Percentiles rank a stretch among this genome's conserved stretches.
phyloP scores from a whole-genome alignment of 1,140 invertebrate species.

The Drosophila melanica region DNA sequence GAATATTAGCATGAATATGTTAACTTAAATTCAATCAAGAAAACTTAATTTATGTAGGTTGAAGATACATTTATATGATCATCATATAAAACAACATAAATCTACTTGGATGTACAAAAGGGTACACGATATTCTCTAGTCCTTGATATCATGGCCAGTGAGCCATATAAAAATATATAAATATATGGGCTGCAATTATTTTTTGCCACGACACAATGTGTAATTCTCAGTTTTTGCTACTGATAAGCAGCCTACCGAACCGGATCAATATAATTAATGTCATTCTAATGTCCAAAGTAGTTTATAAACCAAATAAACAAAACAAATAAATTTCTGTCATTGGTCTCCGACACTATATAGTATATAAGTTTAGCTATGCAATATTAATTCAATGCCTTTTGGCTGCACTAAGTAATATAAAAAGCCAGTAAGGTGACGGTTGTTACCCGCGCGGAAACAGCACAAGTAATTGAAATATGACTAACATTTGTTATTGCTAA shows the following conservation, averaged over 20 bases:
- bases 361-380: no score
- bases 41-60: no score
- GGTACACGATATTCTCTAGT: background rate
- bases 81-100: no score
- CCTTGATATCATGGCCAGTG: background rate
- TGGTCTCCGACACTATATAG: no score
- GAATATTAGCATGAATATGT: slow-evolving; percentile 30
- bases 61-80: no score
- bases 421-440: no score
- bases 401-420: background rate
- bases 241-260: slow-evolving; percentile 20
- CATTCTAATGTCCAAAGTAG: background rate
- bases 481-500: slow-evolving; percentile 50
- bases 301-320: background rate
- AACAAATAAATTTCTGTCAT: no score
- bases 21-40: slow-evolving; percentile 35
- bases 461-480: slow-evolving; percentile 19
- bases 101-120: background rate
- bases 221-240: slow-evolving; percentile 6
- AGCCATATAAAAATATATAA: background rate
- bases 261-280: slow-evolving; percentile 2
- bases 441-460: no score
- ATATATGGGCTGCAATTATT: background rate
- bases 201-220: slow-evolving; percentile 7
- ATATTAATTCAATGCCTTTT: background rate